Evolutionary conservation across 2,113 vertebrate genomes (phyloP).

Genomic region (Ranitomeya variabilis): DNA sequence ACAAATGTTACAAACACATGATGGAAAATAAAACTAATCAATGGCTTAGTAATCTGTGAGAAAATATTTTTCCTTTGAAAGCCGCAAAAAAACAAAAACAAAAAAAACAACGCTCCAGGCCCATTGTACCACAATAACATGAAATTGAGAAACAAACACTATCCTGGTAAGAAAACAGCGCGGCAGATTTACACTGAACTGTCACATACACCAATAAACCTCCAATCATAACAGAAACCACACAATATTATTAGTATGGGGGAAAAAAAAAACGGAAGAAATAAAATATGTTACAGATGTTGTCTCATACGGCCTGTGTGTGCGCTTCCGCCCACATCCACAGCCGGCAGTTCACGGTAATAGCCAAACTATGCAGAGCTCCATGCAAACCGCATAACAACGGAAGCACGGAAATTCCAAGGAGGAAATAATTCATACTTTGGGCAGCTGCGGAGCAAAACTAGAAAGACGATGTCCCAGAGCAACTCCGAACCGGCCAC

Average conservation of each 20-base stretch:
- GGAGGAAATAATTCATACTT: neutral
- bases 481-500: neutral
- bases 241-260: neutral
- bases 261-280: neutral
- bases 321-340: neutral
- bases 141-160: neutral
- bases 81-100: neutral
- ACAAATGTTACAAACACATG: neutral
- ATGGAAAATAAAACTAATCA: neutral
- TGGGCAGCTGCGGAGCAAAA: neutral
- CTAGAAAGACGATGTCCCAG: neutral
- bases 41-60: neutral
- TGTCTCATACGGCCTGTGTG: neutral
- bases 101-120: neutral
- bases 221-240: neutral
- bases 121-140: neutral
- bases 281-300: constrained; percentile 8
- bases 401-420: neutral
- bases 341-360: neutral
- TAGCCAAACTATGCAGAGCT: neutral
- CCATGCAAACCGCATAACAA: neutral
- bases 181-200: neutral
- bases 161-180: neutral
- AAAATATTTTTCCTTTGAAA: neutral
- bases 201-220: neutral